phyloP scores from a whole-genome alignment of 2,797 vertebrate species.

The Coreius guichenoti region DNA sequence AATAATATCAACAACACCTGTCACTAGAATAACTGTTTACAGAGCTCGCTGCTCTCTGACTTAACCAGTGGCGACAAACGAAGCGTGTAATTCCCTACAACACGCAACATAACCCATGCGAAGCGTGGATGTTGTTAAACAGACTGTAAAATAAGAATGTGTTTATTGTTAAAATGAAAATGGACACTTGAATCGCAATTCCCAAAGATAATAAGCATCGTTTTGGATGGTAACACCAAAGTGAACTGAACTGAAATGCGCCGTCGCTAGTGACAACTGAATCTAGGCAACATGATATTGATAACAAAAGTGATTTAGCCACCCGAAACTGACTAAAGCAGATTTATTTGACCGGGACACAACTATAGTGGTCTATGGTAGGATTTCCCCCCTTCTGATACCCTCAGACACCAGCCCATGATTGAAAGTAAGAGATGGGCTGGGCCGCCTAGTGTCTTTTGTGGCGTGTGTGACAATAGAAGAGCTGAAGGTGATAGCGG shows the following conservation, averaged over 20 bases:
- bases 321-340: neutral
- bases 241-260: neutral
- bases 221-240: neutral
- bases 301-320: neutral
- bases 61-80: neutral
- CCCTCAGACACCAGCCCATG: neutral
- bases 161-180: neutral
- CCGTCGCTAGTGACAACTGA: slow-evolving; percentile 15
- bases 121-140: neutral
- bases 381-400: neutral
- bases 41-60: neutral
- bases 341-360: neutral
- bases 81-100: neutral
- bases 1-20: neutral
- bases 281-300: slow-evolving; percentile 2
- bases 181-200: neutral
- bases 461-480: slow-evolving; percentile 64
- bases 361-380: neutral
- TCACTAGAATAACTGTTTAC: neutral
- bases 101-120: neutral
- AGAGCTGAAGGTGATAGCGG: slow-evolving; percentile 69
- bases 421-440: slow-evolving; percentile 69
- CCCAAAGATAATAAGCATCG: neutral
- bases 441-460: slow-evolving; percentile 73
- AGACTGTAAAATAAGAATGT: neutral